Evolutionary conservation across 2,888 invertebrate genomes (phyloP).

Genomic region (Scaptomyza parva): DNA sequence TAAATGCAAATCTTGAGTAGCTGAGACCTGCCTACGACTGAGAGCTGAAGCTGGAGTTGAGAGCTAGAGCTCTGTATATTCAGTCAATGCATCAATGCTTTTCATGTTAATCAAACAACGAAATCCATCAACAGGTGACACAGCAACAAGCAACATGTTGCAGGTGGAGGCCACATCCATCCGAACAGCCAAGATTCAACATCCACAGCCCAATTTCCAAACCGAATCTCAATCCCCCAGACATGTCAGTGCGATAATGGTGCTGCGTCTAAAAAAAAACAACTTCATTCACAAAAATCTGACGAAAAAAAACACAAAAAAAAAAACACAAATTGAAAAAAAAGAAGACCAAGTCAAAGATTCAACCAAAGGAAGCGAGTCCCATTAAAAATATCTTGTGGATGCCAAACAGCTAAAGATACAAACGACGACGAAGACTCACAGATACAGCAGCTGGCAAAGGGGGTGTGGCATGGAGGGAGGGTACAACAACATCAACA

Average conservation of each 20-base stretch:
- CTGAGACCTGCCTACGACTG: slow-evolving; percentile 1
- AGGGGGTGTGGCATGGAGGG: slow-evolving; percentile 5
- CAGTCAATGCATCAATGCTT: slow-evolving; percentile 73
- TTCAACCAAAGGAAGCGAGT: slow-evolving; percentile 71
- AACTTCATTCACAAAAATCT: slow-evolving; percentile 81
- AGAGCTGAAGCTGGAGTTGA: no score
- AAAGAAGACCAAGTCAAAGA: slow-evolving; percentile 10
- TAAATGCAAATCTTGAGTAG: slow-evolving; percentile 54
- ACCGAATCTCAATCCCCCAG: slow-evolving; percentile 59
- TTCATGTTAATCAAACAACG: slow-evolving; percentile 80
- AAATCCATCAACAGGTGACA: slow-evolving; percentile 80
- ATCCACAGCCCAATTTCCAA: slow-evolving; percentile 20
- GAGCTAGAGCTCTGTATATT: no score
- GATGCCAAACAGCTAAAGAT: slow-evolving; percentile 72
- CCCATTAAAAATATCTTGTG: slow-evolving; percentile 78
- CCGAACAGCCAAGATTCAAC: neutral
- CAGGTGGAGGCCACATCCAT: slow-evolving; percentile 35
- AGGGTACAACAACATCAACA: slow-evolving; percentile 29
- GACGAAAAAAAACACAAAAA: slow-evolving; percentile 52
- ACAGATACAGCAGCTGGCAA: neutral
- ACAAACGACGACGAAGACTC: slow-evolving; percentile 33
- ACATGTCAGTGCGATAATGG: slow-evolving; percentile 82
- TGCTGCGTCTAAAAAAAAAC: slow-evolving; percentile 71
- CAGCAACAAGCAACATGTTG: slow-evolving; percentile 49
- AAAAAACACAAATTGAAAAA: slow-evolving; percentile 12